Evolutionary conservation across 2,113 vertebrate species (phyloP).

Genomic region (Nettapus auritus): DNA sequence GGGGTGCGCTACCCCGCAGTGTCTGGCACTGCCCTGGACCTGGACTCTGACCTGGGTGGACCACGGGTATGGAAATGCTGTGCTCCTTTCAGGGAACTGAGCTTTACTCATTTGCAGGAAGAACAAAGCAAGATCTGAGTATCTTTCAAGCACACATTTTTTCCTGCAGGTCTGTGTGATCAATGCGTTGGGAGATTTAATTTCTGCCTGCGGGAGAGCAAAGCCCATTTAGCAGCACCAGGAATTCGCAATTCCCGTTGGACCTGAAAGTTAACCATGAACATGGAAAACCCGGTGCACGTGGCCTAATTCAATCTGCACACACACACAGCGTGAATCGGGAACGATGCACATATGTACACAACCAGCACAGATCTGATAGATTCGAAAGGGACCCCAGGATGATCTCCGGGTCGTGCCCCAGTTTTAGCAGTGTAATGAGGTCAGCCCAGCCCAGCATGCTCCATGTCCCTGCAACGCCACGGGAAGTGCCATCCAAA

Average conservation of each 20-base stretch:
- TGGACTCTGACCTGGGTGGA: background rate
- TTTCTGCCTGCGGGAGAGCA: background rate
- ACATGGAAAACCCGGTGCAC: accelerated
- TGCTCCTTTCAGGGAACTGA: background rate
- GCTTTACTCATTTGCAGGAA: background rate
- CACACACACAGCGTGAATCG: accelerated
- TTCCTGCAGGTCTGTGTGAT: background rate
- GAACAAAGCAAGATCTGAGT: background rate
- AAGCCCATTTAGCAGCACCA: background rate
- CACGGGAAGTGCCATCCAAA: background rate
- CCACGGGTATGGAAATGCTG: background rate
- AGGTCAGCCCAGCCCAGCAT: background rate
- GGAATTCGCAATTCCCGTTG: background rate
- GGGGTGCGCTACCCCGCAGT: background rate
- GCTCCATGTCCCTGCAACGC: background rate
- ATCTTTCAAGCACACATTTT: background rate
- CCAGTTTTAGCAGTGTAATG: background rate
- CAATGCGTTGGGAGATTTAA: background rate
- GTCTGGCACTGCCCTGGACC: background rate
- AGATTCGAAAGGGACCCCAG: background rate
- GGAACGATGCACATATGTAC: background rate
- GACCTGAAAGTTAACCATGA: background rate
- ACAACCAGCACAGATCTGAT: too few species aligned
- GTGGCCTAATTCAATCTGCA: accelerated
- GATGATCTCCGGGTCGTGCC: background rate